A percentile compares a stretch with the other conserved stretches of the same genome.
These are phyloP conservation scores for Eupithecia abbreviata DNA, from an alignment of 2,888 invertebrate species.

Conservation along the genomic window DNA sequence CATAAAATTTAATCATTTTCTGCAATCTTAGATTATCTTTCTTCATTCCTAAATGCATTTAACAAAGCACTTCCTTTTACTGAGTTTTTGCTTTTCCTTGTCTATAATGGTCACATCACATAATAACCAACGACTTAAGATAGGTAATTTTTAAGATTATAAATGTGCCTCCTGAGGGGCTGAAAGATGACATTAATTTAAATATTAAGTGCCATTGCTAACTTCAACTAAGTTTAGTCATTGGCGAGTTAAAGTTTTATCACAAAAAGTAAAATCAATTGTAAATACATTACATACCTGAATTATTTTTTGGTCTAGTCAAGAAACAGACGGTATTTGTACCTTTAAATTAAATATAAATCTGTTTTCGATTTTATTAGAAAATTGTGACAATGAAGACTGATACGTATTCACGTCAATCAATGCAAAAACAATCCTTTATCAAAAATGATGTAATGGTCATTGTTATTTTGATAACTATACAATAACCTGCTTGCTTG, in stretches of 20 bases:
- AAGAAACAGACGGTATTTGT: constrained; percentile 48
- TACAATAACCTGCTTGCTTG: background rate
- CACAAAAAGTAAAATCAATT: constrained; percentile 39
- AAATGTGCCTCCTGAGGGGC: constrained; percentile 37
- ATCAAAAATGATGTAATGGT: constrained; percentile 14
- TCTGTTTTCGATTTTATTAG: constrained; percentile 40
- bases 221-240: constrained; percentile 47
- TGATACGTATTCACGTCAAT: constrained; percentile 71
- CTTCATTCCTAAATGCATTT: constrained; percentile 70
- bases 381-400: constrained; percentile 69
- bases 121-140: constrained; percentile 12
- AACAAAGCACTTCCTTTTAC: constrained; percentile 47
- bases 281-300: constrained; percentile 28
- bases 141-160: constrained; percentile 31
- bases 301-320: constrained; percentile 57
- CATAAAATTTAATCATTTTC: constrained; percentile 36
- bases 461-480: constrained; percentile 22
- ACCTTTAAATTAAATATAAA: constrained; percentile 39
- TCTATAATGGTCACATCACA: constrained; percentile 32
- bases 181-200: constrained; percentile 41
- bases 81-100: constrained; percentile 39
- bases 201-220: constrained; percentile 66
- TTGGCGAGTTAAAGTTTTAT: constrained; percentile 46
- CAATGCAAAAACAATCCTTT: constrained; percentile 45
- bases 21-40: constrained; percentile 47